A percentile compares a stretch with the other conserved stretches of the same genome.
phyloP scores from a whole-genome alignment of 2,888 invertebrate species.

The Apamea epomidion region DNA sequence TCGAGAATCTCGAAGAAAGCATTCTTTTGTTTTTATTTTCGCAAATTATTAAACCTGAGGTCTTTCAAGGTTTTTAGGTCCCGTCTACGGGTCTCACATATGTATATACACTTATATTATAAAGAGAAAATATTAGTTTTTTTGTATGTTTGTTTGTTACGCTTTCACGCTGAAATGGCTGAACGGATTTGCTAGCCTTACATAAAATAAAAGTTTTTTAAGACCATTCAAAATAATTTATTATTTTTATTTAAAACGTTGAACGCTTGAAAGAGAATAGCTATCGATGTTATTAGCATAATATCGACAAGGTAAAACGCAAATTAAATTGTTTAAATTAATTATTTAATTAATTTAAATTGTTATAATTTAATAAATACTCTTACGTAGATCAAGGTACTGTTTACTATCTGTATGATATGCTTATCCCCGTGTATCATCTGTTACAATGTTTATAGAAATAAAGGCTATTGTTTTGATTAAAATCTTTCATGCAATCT shows the following conservation, averaged over 20 bases:
- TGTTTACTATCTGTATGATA: slow-evolving; percentile 22
- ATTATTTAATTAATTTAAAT: slow-evolving; percentile 14
- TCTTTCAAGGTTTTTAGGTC: not conserved
- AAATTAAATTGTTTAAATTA: too few relatives aligned
- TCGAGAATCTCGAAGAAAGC: not conserved
- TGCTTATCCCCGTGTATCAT: slow-evolving; percentile 12
- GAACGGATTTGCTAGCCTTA: not conserved
- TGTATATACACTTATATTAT: not conserved
- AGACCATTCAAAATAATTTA: not conserved
- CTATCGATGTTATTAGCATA: slow-evolving; percentile 18
- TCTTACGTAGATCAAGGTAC: slow-evolving; percentile 25
- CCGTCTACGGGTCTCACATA: not conserved
- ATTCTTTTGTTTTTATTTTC: not conserved
- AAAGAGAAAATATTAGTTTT: not conserved
- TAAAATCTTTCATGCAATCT: slow-evolving; percentile 15
- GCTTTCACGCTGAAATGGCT: not conserved
- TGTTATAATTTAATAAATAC: slow-evolving; percentile 34
- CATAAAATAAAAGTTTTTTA: not conserved
- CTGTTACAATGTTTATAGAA: slow-evolving; percentile 20
- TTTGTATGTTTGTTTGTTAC: not conserved
- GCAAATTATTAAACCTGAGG: not conserved
- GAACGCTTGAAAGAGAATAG: not conserved
- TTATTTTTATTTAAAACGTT: not conserved
- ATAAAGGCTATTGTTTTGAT: slow-evolving; percentile 43
- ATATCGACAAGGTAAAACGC: slow-evolving; percentile 28